These are phyloP conservation scores for Bemisia tabaci DNA, from an alignment of 1,140 invertebrate genomes.

Conservation along the genomic window DNA sequence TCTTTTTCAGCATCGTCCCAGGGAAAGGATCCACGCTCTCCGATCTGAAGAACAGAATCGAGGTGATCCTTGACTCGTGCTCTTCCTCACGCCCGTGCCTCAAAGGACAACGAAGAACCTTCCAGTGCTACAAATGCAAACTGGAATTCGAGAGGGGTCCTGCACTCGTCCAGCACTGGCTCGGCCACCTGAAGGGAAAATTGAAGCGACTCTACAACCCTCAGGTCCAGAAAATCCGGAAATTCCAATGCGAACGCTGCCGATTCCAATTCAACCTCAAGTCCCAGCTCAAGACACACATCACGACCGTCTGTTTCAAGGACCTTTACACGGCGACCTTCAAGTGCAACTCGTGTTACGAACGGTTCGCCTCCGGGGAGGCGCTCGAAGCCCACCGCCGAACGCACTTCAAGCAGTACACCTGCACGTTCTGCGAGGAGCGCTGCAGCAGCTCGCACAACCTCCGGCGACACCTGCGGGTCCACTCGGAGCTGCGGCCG, in stretches of 20 bases:
- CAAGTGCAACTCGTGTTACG: not conserved
- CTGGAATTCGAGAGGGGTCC: not conserved
- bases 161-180: not conserved
- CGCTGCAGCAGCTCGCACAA: not conserved
- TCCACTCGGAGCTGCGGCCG: not conserved
- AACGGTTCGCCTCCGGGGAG: not conserved
- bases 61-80: too few relatives aligned
- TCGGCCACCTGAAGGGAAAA: not conserved
- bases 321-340: not conserved
- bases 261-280: not conserved
- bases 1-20: too few relatives aligned
- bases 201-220: not conserved
- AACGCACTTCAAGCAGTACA: not conserved
- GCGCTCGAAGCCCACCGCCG: not conserved
- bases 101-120: too few relatives aligned
- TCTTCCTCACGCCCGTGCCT: too few relatives aligned
- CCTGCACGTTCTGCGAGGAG: not conserved
- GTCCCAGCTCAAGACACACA: not conserved
- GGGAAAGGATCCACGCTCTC: too few relatives aligned
- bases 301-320: not conserved
- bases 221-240: not conserved
- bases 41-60: too few relatives aligned
- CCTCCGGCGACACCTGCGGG: not conserved
- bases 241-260: not conserved
- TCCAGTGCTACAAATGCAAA: not conserved